Evolutionary conservation across 2,888 invertebrate species (phyloP).

Genomic region (Argyresthia goedartella): DNA sequence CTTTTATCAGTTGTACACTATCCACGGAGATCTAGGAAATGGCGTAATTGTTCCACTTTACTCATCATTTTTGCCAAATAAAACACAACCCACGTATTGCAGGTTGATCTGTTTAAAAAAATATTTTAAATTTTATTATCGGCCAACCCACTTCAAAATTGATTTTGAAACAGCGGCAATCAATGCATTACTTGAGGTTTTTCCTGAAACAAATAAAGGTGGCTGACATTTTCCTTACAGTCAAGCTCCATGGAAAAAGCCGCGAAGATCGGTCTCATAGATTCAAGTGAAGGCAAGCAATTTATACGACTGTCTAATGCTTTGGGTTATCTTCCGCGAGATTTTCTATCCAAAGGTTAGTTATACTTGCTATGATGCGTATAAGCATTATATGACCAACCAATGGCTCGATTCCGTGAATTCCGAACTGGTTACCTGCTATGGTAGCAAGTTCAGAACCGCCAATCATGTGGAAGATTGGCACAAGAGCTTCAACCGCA

Average conservation of each 20-base stretch:
- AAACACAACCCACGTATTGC: constrained; percentile 7
- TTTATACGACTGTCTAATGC: background rate
- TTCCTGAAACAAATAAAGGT: constrained; percentile 4
- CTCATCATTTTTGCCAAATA: constrained; percentile 7
- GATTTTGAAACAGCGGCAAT: constrained; percentile 5
- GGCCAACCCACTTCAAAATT: constrained; percentile 3
- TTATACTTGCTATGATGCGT: background rate
- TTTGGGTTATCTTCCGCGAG: background rate
- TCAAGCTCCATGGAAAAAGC: background rate
- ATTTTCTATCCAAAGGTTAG: background rate
- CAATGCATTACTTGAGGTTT: constrained; percentile 5
- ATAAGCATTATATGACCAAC: background rate
- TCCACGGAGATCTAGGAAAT: constrained; percentile 7
- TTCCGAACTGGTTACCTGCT: background rate
- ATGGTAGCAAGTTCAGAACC: background rate
- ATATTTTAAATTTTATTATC: constrained; percentile 2
- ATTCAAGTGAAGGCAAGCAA: background rate
- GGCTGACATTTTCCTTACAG: background rate
- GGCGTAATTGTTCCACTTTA: constrained; percentile 3
- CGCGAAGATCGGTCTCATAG: background rate
- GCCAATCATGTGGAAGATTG: background rate
- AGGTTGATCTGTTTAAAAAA: constrained; percentile 2
- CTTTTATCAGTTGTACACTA: constrained; percentile 6
- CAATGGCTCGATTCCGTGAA: background rate
- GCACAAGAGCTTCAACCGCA: background rate